A percentile compares a stretch with the other conserved stretches of the same genome.
These are phyloP conservation scores for Gambusia yucatana DNA, from an alignment of 2,797 vertebrate species.

Conservation along the genomic window DNA sequence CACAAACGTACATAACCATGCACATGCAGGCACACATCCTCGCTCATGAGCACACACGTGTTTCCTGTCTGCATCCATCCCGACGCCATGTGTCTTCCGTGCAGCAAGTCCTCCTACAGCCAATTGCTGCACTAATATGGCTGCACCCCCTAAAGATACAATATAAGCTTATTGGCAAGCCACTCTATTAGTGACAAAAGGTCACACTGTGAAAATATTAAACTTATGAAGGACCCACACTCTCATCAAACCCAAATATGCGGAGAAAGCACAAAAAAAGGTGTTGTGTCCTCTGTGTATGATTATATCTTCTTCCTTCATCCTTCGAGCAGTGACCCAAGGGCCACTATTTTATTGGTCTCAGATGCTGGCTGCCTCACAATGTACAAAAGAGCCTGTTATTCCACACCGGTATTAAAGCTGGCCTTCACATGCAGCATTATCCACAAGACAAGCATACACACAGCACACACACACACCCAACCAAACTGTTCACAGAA, in stretches of 20 bases:
- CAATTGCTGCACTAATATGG: slow-evolving; percentile 72
- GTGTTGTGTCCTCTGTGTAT: slow-evolving; percentile 86
- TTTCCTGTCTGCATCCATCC: slow-evolving; percentile 71
- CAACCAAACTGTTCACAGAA: slow-evolving; percentile 39
- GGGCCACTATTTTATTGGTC: slow-evolving; percentile 87
- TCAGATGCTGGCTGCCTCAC: slow-evolving; percentile 85
- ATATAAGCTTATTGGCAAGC: slow-evolving; percentile 85
- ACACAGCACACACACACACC: slow-evolving; percentile 19
- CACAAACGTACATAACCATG: slow-evolving; percentile 23
- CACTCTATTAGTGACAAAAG: slow-evolving; percentile 90
- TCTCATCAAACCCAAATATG: slow-evolving; percentile 82
- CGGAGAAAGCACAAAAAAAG: slow-evolving; percentile 85
- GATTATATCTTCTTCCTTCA: slow-evolving; percentile 88
- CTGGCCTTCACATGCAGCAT: slow-evolving; percentile 75
- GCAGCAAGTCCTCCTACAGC: slow-evolving; percentile 61
- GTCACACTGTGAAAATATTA: slow-evolving; percentile 87
- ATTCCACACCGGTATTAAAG: slow-evolving; percentile 85
- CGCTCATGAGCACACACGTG: slow-evolving; percentile 57
- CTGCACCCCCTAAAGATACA: slow-evolving; percentile 86
- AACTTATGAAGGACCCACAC: slow-evolving; percentile 83
- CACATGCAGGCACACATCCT: slow-evolving; percentile 58
- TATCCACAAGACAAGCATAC: slow-evolving; percentile 57
- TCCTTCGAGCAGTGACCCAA: slow-evolving; percentile 83
- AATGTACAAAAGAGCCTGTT: slow-evolving; percentile 88
- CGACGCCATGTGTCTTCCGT: slow-evolving; percentile 71